Conservation (phyloP, 2,797 vertebrate genomes). For the Muscicapa striata region DNA sequence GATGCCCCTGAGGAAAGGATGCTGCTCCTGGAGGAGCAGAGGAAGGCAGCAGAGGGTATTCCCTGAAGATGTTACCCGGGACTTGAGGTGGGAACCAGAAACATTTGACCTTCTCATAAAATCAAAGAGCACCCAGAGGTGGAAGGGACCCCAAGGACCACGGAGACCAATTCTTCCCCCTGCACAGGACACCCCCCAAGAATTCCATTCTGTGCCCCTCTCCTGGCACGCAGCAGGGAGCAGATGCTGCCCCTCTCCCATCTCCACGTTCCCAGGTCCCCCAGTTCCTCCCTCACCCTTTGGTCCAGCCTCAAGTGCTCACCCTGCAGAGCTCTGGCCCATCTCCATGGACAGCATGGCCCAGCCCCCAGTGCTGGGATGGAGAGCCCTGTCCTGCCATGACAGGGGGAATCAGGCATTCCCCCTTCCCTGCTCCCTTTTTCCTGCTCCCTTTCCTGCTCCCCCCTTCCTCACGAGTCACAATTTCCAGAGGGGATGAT, state of each 20-base stretch:
- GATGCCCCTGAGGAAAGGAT: background rate
- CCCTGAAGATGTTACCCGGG: background rate
- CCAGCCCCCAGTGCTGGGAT: background rate
- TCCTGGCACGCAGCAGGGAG: background rate
- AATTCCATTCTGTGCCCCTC: background rate
- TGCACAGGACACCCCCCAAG: background rate
- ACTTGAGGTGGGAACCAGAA: background rate
- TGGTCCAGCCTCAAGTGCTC: background rate
- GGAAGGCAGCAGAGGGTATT: background rate
- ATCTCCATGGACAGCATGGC: background rate
- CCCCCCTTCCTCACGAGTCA: background rate
- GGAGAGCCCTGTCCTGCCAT: rapidly evolving
- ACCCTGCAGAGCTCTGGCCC: background rate
- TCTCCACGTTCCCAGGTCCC: background rate
- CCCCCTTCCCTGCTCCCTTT: background rate
- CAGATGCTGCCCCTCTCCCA: background rate
- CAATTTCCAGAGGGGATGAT: background rate
- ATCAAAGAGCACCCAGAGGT: background rate
- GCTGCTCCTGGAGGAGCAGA: background rate
- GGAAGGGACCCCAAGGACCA: background rate
- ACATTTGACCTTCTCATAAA: rapidly evolving
- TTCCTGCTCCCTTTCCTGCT: rapidly evolving
- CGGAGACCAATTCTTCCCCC: rapidly evolving
- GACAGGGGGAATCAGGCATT: background rate
- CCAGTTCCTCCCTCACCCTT: background rate